Evolutionary conservation across 2,797 vertebrate species (phyloP).

Genomic region (Sebastes melanostomus): DNA sequence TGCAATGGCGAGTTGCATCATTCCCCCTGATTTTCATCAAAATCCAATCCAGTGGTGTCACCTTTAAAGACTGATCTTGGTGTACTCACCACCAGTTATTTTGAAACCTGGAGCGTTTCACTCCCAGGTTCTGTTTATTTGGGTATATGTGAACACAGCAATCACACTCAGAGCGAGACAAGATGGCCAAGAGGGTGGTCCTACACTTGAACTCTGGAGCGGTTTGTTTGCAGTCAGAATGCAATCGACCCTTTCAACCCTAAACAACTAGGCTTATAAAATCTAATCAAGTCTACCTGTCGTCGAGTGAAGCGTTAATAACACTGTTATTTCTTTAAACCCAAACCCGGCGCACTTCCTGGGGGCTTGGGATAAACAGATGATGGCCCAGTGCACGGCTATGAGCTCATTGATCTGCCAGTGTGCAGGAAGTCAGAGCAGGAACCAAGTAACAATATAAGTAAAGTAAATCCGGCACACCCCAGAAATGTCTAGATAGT

Average conservation of each 20-base stretch:
- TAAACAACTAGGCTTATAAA: background rate
- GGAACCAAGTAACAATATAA: no score
- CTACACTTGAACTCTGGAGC: background rate
- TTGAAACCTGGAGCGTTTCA: background rate
- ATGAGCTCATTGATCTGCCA: no score
- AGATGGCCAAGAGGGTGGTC: background rate
- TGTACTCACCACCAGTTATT: background rate
- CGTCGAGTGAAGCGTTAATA: no score
- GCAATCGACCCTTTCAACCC: background rate
- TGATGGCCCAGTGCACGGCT: no score
- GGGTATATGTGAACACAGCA: no score
- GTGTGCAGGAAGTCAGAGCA: no score
- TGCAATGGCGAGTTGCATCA: background rate
- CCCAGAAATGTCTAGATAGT: no score
- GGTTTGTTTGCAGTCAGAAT: background rate
- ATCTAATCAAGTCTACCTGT: background rate
- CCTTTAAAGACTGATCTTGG: background rate
- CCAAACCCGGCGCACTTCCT: no score
- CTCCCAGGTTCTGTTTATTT: background rate
- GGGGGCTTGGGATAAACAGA: no score
- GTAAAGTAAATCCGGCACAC: no score
- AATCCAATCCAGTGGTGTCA: background rate
- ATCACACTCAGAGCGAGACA: background rate
- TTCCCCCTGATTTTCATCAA: background rate
- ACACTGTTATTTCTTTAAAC: no score